Conservation (phyloP, 2,113 vertebrate species). For the Malurus elegans region DNA sequence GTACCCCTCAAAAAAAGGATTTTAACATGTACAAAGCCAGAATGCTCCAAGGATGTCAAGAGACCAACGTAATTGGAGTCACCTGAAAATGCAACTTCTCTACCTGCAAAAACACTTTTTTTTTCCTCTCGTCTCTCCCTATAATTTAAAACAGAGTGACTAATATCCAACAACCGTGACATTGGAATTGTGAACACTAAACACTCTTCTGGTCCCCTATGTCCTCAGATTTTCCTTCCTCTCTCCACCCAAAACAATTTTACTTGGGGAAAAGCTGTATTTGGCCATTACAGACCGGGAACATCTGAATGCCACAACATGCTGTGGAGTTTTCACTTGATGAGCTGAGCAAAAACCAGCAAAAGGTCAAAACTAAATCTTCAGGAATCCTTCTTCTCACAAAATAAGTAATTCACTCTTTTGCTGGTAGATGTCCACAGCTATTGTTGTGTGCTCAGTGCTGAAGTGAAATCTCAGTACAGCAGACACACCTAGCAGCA, state of each 20-base stretch:
- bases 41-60: neutral
- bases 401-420: neutral
- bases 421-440: neutral
- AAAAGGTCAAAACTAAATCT: neutral
- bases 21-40: neutral
- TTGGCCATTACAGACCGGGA: neutral
- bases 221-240: neutral
- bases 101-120: neutral
- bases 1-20: neutral
- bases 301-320: neutral
- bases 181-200: neutral
- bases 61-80: rapidly evolving
- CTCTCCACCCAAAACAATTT: neutral
- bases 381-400: neutral
- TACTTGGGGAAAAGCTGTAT: neutral
- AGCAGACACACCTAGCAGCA: neutral
- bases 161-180: neutral
- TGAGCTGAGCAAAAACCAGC: neutral
- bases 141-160: neutral
- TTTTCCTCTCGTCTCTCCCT: neutral
- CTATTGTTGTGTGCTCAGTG: neutral
- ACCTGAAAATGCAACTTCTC: neutral
- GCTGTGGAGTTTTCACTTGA: neutral
- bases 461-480: neutral
- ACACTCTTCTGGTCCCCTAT: neutral